phyloP scores from a whole-genome alignment of 2,113 vertebrate genomes.

The Embiotoca jacksoni region DNA sequence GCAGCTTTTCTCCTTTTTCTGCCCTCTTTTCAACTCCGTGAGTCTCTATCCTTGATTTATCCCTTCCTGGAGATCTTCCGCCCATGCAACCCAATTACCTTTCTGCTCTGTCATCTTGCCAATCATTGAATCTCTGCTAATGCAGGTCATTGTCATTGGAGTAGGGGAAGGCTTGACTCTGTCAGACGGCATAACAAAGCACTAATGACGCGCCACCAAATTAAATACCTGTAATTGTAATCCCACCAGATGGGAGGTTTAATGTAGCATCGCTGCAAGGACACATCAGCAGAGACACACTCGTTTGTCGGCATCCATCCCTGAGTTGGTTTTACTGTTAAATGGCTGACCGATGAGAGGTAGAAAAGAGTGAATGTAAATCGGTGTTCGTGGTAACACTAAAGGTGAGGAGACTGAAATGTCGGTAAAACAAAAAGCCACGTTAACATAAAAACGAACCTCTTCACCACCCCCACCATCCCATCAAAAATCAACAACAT shows the following conservation, averaged over 20 bases:
- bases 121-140: slow-evolving; percentile 59
- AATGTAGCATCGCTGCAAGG: slow-evolving; percentile 55
- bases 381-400: background rate
- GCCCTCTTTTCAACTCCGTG: background rate
- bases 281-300: slow-evolving; percentile 19
- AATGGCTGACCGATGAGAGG: background rate
- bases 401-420: background rate
- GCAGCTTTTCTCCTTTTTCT: background rate
- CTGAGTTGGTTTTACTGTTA: background rate
- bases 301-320: slow-evolving; percentile 2
- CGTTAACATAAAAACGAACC: background rate
- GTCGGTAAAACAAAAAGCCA: background rate
- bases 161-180: slow-evolving; percentile 27
- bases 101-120: slow-evolving; percentile 24
- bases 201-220: slow-evolving; percentile 51
- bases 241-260: slow-evolving; percentile 63
- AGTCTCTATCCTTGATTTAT: background rate
- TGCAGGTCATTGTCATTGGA: slow-evolving; percentile 53
- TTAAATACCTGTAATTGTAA: slow-evolving; percentile 74
- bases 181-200: slow-evolving; percentile 45
- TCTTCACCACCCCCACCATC: background rate
- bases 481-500: slow-evolving; percentile 3
- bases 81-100: slow-evolving; percentile 21
- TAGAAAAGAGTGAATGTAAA: background rate
- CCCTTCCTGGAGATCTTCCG: slow-evolving; percentile 9